Evolutionary conservation across 64 coral and sea anemone genomes (phyloP).

Genomic region (Stichodactyla helianthus): DNA sequence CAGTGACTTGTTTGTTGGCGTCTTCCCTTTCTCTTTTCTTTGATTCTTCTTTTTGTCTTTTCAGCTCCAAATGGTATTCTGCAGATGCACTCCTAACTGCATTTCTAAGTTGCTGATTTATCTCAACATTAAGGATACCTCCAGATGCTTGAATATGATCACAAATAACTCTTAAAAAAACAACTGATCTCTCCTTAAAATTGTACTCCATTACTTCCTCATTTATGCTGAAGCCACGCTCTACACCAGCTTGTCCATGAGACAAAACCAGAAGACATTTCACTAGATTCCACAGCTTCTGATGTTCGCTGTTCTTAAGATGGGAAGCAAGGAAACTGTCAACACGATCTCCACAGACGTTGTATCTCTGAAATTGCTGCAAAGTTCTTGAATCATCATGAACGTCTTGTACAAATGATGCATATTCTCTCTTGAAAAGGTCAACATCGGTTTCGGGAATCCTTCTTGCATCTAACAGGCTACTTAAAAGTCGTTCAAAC

Average conservation of each 20-base stretch:
- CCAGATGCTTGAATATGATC: slow-evolving; percentile 53
- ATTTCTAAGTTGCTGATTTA: slow-evolving; percentile 60
- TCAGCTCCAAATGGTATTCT: slow-evolving; percentile 20
- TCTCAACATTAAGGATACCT: slow-evolving; percentile 43
- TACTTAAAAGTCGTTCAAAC: slow-evolving; percentile 41
- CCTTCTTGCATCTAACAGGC: slow-evolving; percentile 42
- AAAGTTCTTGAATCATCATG: slow-evolving; percentile 20
- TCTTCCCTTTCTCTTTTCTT: slow-evolving; percentile 15
- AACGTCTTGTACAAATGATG: slow-evolving; percentile 19
- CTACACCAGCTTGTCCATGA: slow-evolving; percentile 46
- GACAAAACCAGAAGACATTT: slow-evolving; percentile 53
- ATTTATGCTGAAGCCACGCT: slow-evolving; percentile 38
- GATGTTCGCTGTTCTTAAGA: slow-evolving; percentile 37
- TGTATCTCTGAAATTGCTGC: slow-evolving; percentile 30
- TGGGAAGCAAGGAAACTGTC: slow-evolving; percentile 39
- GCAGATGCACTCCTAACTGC: slow-evolving; percentile 57
- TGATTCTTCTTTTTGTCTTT: neutral
- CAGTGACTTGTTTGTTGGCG: slow-evolving; percentile 5
- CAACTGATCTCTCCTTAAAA: slow-evolving; percentile 52
- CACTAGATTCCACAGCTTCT: slow-evolving; percentile 45
- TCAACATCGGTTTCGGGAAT: slow-evolving; percentile 46
- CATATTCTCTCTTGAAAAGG: slow-evolving; percentile 38
- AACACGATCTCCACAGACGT: slow-evolving; percentile 24
- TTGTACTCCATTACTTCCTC: slow-evolving; percentile 40
- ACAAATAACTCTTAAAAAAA: slow-evolving; percentile 27